These are phyloP conservation scores for Lasiommata megera DNA, from an alignment of 2,888 invertebrate genomes.

Conservation along the genomic window DNA sequence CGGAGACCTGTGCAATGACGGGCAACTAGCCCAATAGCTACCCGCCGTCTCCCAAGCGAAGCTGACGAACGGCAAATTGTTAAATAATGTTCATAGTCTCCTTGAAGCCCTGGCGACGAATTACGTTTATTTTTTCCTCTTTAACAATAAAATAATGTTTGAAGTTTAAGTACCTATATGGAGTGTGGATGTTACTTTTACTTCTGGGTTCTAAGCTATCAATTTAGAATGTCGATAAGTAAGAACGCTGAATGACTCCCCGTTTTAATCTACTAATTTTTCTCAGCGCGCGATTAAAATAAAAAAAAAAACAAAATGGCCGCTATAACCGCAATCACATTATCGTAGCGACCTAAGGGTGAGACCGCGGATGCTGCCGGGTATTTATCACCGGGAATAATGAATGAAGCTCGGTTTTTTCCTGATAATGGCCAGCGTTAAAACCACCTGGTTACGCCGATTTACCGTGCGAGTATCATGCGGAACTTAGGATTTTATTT, in stretches of 20 bases:
- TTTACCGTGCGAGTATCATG: constrained; percentile 15
- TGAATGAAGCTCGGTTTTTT: constrained; percentile 51
- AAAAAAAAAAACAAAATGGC: constrained; percentile 32
- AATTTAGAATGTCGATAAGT: too few species aligned
- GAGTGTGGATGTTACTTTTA: too few species aligned
- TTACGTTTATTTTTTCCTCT: too few species aligned
- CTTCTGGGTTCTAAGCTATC: too few species aligned
- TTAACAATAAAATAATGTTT: too few species aligned
- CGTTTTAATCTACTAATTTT: constrained; percentile 12
- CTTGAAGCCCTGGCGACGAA: too few species aligned
- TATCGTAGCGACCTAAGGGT: constrained; percentile 59
- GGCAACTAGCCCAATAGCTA: too few species aligned
- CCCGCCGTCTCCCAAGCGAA: too few species aligned
- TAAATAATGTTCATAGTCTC: too few species aligned
- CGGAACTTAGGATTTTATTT: constrained; percentile 1
- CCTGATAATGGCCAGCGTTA: constrained; percentile 49
- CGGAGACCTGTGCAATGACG: too few species aligned
- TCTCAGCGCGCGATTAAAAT: constrained; percentile 28
- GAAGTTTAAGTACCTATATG: too few species aligned
- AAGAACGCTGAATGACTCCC: neutral
- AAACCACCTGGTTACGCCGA: constrained; percentile 37
- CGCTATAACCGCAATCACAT: constrained; percentile 54
- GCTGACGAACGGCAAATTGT: too few species aligned
- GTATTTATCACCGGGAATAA: constrained; percentile 62
- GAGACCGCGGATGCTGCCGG: constrained; percentile 48